Evolutionary conservation across 2,113 vertebrate genomes (phyloP), one percentile per base, ranked within the genome.

Genomic region (Callopanchax toddi): DNA sequence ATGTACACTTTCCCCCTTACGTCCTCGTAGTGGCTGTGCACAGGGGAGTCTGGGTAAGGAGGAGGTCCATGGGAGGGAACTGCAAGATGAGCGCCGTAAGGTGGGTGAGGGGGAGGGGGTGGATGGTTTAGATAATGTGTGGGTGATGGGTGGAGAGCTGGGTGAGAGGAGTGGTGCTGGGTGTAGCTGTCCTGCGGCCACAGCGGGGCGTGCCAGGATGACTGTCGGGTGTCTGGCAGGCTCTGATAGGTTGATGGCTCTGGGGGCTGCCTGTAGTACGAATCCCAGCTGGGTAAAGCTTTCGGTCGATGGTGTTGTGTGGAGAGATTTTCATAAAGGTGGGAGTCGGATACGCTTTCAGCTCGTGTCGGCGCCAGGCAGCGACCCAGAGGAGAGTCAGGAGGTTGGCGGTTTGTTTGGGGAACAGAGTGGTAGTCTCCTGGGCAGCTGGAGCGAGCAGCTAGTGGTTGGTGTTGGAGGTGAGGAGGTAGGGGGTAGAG

Each of bases 291-390:
- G 23, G 92, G 90, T 32, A 92, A 76, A 23, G 92, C 91, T 1
- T 97, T 96, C 3, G 93, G 92, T 45, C 90, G 91, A 75, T 92
- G 91, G 84, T 95, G 95, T 5, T 93, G 90, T 4, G 93, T 18
- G 0, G 94, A 94, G 15, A 94, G 94, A 61, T 85, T 92, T 11
- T 97, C 94, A 0, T 97, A 97, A 4, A 97, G 87, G 10, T 91
- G 95, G 0, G 95, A 97, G 83, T 99, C 97, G 0, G 96, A 97
- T n/a, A 93, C 50, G 54, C 96, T 97, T 76, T 97, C 96, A 5
- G 93, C 84, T 17, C 95, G 89, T 0, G 95, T 95, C 53, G 95
- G 93, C 48, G 93, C 92, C 1, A 96, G 84, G 57, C 94, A 91
- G 64, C 93, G 93, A 2, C 94, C 93, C 0, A 95, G 77, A 7